Evolutionary conservation across 2,888 invertebrate species (phyloP).

Genomic region (Phaonia tiefii): DNA sequence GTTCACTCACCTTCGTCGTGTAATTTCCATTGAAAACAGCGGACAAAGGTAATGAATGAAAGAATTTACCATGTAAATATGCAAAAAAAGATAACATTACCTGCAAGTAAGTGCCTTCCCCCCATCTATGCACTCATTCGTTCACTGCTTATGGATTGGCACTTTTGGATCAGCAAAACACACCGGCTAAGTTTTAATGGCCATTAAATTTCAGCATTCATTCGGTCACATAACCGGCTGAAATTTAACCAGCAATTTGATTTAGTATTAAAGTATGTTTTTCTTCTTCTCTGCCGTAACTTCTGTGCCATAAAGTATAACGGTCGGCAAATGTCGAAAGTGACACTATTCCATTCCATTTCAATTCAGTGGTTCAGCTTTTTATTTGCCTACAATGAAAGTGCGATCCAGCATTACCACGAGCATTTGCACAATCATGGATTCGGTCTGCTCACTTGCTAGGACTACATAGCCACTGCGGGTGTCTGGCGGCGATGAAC

Average conservation of each 20-base stretch:
- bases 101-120: no score
- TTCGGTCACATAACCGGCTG: background rate
- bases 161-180: background rate
- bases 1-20: slow-evolving; percentile 47
- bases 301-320: slow-evolving; percentile 34
- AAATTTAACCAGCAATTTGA: no score
- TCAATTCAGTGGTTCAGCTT: slow-evolving; percentile 16
- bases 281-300: slow-evolving; percentile 6
- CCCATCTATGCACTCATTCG: background rate
- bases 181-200: slow-evolving; percentile 10
- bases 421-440: no score
- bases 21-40: background rate
- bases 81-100: slow-evolving; percentile 8
- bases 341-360: slow-evolving; percentile 62
- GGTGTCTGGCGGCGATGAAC: no score
- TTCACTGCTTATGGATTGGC: no score
- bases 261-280: no score
- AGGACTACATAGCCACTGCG: no score
- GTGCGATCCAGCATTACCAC: background rate
- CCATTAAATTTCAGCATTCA: slow-evolving; percentile 19
- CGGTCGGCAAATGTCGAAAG: slow-evolving; percentile 59
- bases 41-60: background rate
- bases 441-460: no score
- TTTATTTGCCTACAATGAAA: background rate
- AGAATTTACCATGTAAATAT: slow-evolving; percentile 7